Evolutionary conservation across 2,888 invertebrate species (phyloP).

Genomic region (Apamea sordens): DNA sequence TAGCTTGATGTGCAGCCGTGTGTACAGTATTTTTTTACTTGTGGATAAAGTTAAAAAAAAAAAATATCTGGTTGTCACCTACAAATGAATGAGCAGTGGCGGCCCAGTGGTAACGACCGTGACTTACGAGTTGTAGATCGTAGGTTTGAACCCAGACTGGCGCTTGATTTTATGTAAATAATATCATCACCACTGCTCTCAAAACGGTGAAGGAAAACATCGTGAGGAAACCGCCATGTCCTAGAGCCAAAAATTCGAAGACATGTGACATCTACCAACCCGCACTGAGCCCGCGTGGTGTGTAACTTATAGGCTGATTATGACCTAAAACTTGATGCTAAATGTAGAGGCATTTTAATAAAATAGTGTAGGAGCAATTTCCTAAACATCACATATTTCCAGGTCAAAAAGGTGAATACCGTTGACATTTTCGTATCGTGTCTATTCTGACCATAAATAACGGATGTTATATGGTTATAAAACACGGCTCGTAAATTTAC

Average conservation of each 20-base stretch:
- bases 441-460: conserved; percentile 57
- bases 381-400: conserved; percentile 29
- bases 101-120: not conserved
- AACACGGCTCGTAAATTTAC: conserved; percentile 60
- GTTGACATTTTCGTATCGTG: conserved; percentile 57
- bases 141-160: not conserved
- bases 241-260: not conserved
- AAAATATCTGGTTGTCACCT: not conserved
- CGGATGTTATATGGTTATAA: conserved; percentile 61
- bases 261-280: not conserved
- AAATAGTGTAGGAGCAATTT: conserved; percentile 21
- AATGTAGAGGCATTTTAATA: not conserved
- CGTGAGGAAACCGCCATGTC: not conserved
- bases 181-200: not conserved
- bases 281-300: not conserved
- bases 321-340: not conserved
- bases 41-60: not conserved
- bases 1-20: too few species aligned
- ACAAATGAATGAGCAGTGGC: not conserved
- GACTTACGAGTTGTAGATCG: not conserved
- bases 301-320: too few species aligned
- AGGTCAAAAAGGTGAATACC: conserved; percentile 29
- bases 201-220: not conserved
- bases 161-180: not conserved
- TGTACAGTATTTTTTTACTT: not conserved